phyloP scores from a whole-genome alignment of 1,140 invertebrate species.

The Brachystomella parvula region DNA sequence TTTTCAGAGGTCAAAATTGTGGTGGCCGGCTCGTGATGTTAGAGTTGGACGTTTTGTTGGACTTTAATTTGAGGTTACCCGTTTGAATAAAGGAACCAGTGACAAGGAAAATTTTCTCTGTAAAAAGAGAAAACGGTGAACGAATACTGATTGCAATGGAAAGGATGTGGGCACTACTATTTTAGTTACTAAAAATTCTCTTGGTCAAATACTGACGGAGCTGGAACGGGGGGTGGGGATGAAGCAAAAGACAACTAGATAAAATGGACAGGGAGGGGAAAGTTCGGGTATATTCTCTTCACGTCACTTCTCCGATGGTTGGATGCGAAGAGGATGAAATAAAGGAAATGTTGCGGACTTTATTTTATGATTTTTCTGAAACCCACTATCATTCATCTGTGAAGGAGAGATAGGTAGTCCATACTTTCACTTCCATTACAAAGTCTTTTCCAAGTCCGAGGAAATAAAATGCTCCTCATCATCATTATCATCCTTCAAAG shows the following conservation, averaged over 20 bases:
- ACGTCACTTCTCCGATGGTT: constrained; percentile 11
- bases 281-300: constrained; percentile 17
- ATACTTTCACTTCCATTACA: constrained; percentile 1
- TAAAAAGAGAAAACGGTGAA: neutral
- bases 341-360: constrained; percentile 18
- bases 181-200: neutral
- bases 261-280: neutral
- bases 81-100: constrained; percentile 22
- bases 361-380: constrained; percentile 28
- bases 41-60: too few species aligned
- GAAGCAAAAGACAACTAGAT: too few species aligned
- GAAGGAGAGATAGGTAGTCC: neutral
- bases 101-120: constrained; percentile 18
- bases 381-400: constrained; percentile 16
- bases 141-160: constrained; percentile 14
- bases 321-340: neutral
- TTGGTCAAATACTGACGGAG: neutral
- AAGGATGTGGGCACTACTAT: constrained; percentile 5
- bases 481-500: neutral
- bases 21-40: too few species aligned
- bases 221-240: neutral
- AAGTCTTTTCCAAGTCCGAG: too few species aligned
- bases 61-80: constrained; percentile 22
- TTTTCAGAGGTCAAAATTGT: too few species aligned
- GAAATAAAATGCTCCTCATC: neutral